Evolutionary conservation across 2,888 invertebrate genomes (phyloP).

Genomic region (Euzetes globulus): DNA sequence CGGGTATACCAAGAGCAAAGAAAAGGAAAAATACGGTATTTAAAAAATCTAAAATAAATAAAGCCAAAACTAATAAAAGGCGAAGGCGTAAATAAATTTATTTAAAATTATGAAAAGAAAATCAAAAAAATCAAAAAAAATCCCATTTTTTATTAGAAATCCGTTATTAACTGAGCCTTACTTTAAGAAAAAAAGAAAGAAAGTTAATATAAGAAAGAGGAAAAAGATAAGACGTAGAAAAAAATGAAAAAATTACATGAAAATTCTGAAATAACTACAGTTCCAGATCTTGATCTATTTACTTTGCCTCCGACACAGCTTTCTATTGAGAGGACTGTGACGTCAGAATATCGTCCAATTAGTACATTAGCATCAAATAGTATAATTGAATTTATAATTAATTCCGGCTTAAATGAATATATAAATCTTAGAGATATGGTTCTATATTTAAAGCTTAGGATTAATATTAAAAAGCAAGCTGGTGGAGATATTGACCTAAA

Average conservation of each 20-base stretch:
- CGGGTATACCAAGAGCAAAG: neutral
- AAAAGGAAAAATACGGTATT: no score
- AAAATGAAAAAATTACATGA: slow-evolving; percentile 7
- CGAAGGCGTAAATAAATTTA: no score
- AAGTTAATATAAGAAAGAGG: neutral
- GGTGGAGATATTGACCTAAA: neutral
- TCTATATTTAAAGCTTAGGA: neutral
- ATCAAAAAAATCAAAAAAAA: no score
- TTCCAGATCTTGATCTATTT: slow-evolving; percentile 30
- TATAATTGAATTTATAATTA: neutral
- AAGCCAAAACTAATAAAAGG: no score
- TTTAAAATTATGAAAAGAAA: no score
- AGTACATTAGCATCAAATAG: neutral
- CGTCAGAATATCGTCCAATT: slow-evolving; percentile 22
- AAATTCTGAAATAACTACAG: neutral
- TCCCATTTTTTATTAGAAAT: no score
- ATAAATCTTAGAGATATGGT: neutral
- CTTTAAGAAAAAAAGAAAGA: neutral
- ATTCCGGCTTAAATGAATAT: slow-evolving; percentile 6
- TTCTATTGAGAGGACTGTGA: neutral
- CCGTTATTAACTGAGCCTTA: no score
- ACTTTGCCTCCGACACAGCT: slow-evolving; percentile 7
- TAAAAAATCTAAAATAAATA: no score
- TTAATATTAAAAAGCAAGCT: neutral
- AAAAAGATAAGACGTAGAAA: neutral